Evolutionary conservation across 64 coral and sea anemone genomes (phyloP), one percentile per base, ranked within the genome.

Genomic region (Stichodactyla helianthus): DNA sequence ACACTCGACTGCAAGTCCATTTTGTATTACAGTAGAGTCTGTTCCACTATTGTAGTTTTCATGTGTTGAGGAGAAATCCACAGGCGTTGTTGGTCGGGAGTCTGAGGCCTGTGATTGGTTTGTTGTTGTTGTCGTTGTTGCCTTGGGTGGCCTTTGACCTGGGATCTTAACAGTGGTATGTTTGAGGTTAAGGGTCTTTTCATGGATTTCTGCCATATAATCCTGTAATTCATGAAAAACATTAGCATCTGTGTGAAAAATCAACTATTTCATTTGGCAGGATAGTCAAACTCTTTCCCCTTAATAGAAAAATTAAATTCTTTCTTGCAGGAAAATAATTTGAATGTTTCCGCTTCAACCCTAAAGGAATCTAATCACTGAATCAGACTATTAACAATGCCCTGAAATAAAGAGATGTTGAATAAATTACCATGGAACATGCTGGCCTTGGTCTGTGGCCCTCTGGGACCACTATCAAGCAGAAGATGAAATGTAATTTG

Each of bases 111-210:
- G 62, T 52, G 51, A 59, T 87, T 35, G 44, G 76, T 92, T 89
- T 5, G 86, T 35, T 22, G 79, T 89, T 5, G 86, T 35, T 22
- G 79, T 83, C 22, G 87, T 56, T 7, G 77, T 68, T 71, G 97
- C 97, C 51, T 93, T 99, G 4, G 97, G 97, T 20, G 97, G 97
- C 26, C 89, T 80, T 90, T 99, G 94, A 13, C 97, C 97, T 10
- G 97, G 97, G 22, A 95, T 89, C 50, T 99, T 99, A 5, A 99
- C 97, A 2, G 97, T 99, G 14, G 97, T 95, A 35, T 99, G 97
- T 88, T 99, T 99, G 16, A 99, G 86, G 6, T 84, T 80, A 20
- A 99, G 88, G 0, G 77, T 85, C 87, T 99, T 99, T 52, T 84
- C 86, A 82, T 99, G 97, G 44, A 88, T 90, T 77, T 99, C 93